Conservation (phyloP, 2,113 vertebrate species). For the Gallinago undulata region DNA sequence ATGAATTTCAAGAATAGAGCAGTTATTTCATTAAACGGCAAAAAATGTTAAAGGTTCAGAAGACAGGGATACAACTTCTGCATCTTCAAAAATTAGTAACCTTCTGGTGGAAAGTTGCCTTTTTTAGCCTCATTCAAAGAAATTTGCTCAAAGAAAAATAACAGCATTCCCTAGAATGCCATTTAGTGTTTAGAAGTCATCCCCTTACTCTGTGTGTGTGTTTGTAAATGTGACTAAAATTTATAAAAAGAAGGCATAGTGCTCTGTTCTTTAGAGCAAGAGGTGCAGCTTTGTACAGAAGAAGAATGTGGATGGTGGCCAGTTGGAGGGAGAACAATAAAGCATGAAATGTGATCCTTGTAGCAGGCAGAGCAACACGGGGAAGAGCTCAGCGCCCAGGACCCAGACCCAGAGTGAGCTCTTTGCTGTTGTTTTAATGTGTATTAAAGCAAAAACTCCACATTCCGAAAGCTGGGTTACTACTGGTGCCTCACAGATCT, state of each 20-base stretch:
- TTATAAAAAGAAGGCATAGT: constrained; percentile 4
- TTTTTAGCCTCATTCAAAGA: constrained; percentile 5
- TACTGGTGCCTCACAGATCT: neutral
- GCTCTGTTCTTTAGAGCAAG: constrained; percentile 31
- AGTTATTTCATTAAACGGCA: neutral
- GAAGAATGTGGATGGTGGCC: constrained; percentile 64
- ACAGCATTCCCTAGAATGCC: neutral
- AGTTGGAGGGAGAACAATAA: constrained; percentile 74
- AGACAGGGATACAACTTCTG: neutral
- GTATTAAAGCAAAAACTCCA: neutral
- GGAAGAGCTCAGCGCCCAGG: constrained; percentile 32
- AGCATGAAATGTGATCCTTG: constrained; percentile 72
- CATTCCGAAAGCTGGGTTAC: neutral
- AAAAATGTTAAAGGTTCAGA: neutral
- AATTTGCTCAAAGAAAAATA: neutral
- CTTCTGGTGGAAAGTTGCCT: neutral
- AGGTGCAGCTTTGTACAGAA: constrained; percentile 39
- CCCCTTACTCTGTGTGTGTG: neutral
- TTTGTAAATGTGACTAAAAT: constrained; percentile 52
- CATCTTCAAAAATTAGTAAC: neutral
- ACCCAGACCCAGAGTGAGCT: neutral
- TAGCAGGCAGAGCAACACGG: constrained; percentile 43
- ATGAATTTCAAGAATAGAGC: neutral
- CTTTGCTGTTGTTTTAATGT: constrained; percentile 8
- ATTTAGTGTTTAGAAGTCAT: neutral